Percentiles rank a stretch among this genome's conserved stretches.
phyloP scores from a whole-genome alignment of 2,113 vertebrate species.

The Syngnathus floridae region DNA sequence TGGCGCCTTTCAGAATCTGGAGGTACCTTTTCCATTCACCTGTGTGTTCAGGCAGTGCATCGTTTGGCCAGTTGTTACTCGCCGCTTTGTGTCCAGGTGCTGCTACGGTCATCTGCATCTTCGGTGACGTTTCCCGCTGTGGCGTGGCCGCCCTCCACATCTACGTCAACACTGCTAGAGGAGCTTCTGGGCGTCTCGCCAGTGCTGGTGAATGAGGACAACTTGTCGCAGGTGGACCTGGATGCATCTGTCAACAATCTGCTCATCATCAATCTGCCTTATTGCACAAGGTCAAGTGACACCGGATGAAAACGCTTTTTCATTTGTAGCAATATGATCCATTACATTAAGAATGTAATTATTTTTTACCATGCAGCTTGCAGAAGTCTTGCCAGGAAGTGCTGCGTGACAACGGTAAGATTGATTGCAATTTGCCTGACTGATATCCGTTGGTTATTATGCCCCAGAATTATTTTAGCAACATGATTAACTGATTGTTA shows the following conservation, averaged over 20 bases:
- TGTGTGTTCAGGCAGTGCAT: neutral
- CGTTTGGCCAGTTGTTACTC: neutral
- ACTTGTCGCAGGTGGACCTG: conserved; percentile 71
- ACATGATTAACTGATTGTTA: no score
- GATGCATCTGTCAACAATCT: conserved; percentile 70
- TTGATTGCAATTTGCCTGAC: neutral
- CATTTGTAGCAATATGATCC: neutral
- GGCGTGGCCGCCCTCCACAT: conserved; percentile 71
- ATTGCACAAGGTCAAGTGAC: conserved; percentile 61
- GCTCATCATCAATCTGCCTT: conserved; percentile 77
- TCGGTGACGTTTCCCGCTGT: conserved; percentile 75
- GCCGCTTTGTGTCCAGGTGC: conserved; percentile 54
- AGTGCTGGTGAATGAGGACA: conserved; percentile 68
- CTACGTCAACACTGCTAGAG: conserved; percentile 71
- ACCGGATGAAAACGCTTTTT: no score
- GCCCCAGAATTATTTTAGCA: no score
- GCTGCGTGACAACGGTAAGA: conserved; percentile 78
- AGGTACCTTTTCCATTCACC: conserved; percentile 64
- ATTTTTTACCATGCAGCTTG: conserved; percentile 50
- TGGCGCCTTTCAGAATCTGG: conserved; percentile 75
- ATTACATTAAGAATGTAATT: neutral
- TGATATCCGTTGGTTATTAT: no score
- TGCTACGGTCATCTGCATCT: conserved; percentile 68
- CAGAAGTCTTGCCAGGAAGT: conserved; percentile 72
- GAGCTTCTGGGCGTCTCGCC: conserved; percentile 72